Evolutionary conservation across 2,113 vertebrate genomes (phyloP).

Genomic region (Gavia stellata): DNA sequence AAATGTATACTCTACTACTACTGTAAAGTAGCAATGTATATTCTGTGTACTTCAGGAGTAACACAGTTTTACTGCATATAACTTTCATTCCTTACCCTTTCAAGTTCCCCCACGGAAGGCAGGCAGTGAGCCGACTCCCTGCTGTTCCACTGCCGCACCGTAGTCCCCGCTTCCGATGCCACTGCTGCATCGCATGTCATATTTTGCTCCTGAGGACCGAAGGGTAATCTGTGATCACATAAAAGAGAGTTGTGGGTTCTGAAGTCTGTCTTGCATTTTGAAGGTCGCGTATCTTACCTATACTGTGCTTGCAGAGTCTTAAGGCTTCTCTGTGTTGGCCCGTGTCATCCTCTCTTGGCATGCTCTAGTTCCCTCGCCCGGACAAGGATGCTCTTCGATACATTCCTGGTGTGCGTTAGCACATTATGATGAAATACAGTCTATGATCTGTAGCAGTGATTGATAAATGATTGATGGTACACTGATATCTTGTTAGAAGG

Average conservation of each 20-base stretch:
- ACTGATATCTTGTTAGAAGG: background rate
- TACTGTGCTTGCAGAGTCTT: background rate
- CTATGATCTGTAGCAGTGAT: background rate
- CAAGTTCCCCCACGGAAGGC: accelerated
- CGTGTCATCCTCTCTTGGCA: accelerated
- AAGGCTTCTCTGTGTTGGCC: background rate
- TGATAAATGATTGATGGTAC: background rate
- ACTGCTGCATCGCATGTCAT: accelerated
- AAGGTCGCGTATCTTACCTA: background rate
- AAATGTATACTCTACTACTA: accelerated
- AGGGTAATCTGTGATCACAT: background rate
- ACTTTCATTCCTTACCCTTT: background rate
- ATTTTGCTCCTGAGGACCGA: background rate
- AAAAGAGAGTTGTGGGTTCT: background rate
- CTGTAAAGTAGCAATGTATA: background rate
- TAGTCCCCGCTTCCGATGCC: background rate
- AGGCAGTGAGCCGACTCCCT: accelerated
- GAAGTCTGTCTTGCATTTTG: background rate
- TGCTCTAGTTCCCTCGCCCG: background rate
- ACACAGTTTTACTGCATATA: background rate
- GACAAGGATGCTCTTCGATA: background rate
- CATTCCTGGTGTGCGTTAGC: accelerated
- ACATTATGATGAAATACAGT: background rate
- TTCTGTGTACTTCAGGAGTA: background rate
- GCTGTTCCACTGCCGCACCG: background rate